A percentile compares a stretch with the other conserved stretches of the same genome.
Evolutionary conservation across 1,140 invertebrate genomes (phyloP).

Genomic region (Philotrypesis tridentata): DNA sequence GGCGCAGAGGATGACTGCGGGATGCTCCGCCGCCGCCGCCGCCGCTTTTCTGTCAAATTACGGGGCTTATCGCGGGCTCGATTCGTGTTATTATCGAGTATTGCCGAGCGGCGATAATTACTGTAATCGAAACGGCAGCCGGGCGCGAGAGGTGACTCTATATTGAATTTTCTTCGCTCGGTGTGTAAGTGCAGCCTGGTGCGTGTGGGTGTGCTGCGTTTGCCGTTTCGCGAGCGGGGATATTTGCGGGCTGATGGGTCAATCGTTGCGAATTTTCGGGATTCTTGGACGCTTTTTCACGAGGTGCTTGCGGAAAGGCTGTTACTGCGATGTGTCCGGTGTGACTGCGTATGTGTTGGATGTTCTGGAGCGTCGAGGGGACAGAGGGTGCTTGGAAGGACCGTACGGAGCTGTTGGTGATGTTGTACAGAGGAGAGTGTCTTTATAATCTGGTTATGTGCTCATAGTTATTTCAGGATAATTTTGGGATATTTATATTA

Average conservation of each 20-base stretch:
- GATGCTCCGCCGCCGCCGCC: not conserved
- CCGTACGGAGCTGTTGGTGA: too few relatives aligned
- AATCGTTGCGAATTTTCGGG: not conserved
- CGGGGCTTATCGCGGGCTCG: slow-evolving; percentile 18
- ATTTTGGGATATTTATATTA: too few relatives aligned
- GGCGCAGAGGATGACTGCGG: not conserved
- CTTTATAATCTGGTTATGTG: too few relatives aligned
- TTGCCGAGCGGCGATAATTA: slow-evolving; percentile 36
- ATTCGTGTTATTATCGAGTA: slow-evolving; percentile 46
- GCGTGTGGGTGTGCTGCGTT: too few relatives aligned
- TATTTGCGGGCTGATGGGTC: not conserved
- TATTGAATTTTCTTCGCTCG: slow-evolving; percentile 20
- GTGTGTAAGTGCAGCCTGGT: not conserved
- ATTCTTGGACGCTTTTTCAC: not conserved
- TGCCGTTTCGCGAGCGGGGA: not conserved
- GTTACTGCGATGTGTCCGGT: too few relatives aligned
- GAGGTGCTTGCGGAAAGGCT: too few relatives aligned
- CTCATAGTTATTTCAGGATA: too few relatives aligned
- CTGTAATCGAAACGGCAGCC: slow-evolving; percentile 48
- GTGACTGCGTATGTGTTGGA: too few relatives aligned
- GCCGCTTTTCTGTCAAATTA: slow-evolving; percentile 44
- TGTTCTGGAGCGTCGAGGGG: too few relatives aligned
- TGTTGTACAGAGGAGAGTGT: too few relatives aligned
- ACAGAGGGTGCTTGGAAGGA: too few relatives aligned
- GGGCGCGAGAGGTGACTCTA: not conserved